Percentiles rank a stretch among this genome's conserved stretches.
Conservation (phyloP, 2,797 vertebrate species). For the Anisognathus igniventris region DNA sequence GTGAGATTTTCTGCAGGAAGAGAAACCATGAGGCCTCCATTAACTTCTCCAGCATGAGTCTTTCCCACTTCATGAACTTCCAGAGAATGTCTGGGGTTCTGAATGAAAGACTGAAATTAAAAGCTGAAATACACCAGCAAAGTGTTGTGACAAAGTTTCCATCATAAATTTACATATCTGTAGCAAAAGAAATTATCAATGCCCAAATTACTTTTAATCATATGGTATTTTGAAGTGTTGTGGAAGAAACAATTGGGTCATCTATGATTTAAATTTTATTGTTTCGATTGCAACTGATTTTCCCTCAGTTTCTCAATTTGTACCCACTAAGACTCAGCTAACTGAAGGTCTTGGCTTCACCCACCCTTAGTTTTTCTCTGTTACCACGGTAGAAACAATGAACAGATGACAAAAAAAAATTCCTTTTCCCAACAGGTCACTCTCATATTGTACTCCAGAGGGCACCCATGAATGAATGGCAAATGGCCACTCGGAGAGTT, state of each 20-base stretch:
- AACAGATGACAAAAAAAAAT: neutral
- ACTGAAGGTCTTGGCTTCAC: neutral
- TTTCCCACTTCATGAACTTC: neutral
- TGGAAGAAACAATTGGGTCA: neutral
- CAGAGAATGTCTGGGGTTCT: neutral
- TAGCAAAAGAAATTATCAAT: neutral
- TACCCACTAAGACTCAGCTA: neutral
- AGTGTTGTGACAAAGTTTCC: neutral
- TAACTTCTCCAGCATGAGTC: too few species aligned
- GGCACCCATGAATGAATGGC: conserved; percentile 38
- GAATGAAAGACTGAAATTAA: neutral
- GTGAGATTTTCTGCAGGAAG: neutral
- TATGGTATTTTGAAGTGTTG: neutral
- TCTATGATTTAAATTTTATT: neutral
- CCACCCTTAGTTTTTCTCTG: neutral
- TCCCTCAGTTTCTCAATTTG: neutral
- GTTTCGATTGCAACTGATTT: neutral
- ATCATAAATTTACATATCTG: neutral
- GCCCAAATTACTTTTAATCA: neutral
- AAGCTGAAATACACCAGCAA: neutral
- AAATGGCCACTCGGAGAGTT: conserved; percentile 20
- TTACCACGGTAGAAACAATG: neutral
- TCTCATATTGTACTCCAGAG: neutral
- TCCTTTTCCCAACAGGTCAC: conserved; percentile 5
- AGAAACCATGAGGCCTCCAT: neutral